A percentile compares a stretch with the other conserved stretches of the same genome.
Conservation (phyloP, 2,888 invertebrate species). For the Ctenicera cuprea region DNA sequence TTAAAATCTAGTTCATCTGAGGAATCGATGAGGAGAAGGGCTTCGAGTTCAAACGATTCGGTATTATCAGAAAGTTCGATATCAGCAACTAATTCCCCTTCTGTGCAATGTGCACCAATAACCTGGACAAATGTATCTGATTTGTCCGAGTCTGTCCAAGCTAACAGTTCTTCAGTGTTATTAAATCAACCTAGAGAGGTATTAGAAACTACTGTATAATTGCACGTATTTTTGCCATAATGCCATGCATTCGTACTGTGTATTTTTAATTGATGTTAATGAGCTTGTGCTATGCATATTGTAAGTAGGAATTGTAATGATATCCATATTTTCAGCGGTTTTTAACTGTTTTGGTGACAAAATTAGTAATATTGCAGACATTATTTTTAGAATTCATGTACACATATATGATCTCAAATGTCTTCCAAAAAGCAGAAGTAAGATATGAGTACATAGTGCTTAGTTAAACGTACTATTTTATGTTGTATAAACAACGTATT, state of each 20-base stretch:
- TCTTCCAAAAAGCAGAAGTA: conserved; percentile 37
- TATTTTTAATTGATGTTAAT: conserved; percentile 47
- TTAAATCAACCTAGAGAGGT: conserved; percentile 75
- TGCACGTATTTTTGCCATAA: conserved; percentile 57
- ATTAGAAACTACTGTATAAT: conserved; percentile 82
- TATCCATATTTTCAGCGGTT: conserved; percentile 7
- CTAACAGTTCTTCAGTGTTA: conserved; percentile 61
- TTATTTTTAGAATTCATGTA: conserved; percentile 44
- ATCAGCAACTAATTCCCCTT: conserved; percentile 67
- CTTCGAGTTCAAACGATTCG: conserved; percentile 78
- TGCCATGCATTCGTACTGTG: conserved; percentile 39
- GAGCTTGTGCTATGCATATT: conserved; percentile 37
- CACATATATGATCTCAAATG: conserved; percentile 50
- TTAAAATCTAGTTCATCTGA: conserved; percentile 78
- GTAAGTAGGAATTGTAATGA: conserved; percentile 32
- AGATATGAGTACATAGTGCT: conserved; percentile 26
- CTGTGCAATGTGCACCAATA: conserved; percentile 68
- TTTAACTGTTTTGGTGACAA: not conserved
- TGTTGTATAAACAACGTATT: conserved; percentile 58
- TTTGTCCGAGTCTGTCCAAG: conserved; percentile 68
- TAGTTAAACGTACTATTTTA: conserved; percentile 14
- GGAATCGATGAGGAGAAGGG: conserved; percentile 77
- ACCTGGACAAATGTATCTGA: conserved; percentile 70
- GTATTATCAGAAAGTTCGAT: conserved; percentile 74
- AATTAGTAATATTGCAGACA: conserved; percentile 28